These are phyloP conservation scores for Rhagophthalmus giganteus DNA, from an alignment of 2,888 invertebrate species.

Conservation along the genomic window DNA sequence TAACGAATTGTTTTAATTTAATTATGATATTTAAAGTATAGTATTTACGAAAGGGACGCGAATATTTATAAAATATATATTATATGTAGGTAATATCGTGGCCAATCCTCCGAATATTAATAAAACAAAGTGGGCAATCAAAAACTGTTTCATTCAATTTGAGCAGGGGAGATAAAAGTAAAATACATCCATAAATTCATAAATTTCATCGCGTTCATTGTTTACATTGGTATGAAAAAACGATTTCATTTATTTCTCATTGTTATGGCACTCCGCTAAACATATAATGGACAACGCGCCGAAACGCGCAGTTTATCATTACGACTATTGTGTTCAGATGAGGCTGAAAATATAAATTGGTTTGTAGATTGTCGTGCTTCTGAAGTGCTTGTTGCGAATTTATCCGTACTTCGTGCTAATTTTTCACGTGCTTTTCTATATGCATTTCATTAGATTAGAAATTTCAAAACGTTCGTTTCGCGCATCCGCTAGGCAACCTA, in stretches of 20 bases:
- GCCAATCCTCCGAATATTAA: constrained; percentile 8
- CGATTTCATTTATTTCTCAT: constrained; percentile 45
- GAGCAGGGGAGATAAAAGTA: constrained; percentile 25
- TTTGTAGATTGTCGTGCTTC: constrained; percentile 43
- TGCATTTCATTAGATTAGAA: too few species aligned
- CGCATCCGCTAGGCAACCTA: too few species aligned
- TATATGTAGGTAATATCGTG: too few species aligned
- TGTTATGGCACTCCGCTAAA: constrained; percentile 42
- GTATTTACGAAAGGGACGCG: too few species aligned
- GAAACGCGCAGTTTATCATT: constrained; percentile 45
- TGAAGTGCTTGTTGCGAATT: constrained; percentile 25
- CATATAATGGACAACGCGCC: constrained; percentile 44
- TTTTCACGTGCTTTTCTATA: constrained; percentile 9
- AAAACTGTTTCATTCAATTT: constrained; percentile 31
- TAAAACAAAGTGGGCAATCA: constrained; percentile 28
- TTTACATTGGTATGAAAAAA: constrained; percentile 38
- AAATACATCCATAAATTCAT: constrained; percentile 30
- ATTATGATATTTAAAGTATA: too few species aligned
- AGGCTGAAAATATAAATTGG: constrained; percentile 47
- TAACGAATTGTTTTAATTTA: too few species aligned
- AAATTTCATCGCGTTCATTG: constrained; percentile 34
- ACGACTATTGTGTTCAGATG: constrained; percentile 45
- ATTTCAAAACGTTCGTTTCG: too few species aligned
- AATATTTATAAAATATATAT: too few species aligned
- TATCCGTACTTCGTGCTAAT: constrained; percentile 17